Evolutionary conservation across 2,888 invertebrate genomes (phyloP).

Genomic region (Drosophila yooni): DNA sequence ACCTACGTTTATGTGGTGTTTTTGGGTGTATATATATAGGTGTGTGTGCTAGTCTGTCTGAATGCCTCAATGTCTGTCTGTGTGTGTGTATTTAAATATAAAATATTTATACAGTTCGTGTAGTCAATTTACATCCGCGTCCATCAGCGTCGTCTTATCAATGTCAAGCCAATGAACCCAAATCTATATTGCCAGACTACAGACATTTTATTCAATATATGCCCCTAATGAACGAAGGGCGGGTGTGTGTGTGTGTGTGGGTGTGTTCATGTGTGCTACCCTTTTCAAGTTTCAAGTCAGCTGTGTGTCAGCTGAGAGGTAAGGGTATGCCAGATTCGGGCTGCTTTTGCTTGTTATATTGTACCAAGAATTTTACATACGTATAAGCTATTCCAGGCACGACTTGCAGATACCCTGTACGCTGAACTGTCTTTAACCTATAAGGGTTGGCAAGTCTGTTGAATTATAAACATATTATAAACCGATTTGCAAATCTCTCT

Average conservation of each 20-base stretch:
- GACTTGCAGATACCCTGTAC: background rate
- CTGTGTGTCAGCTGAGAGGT: conserved; percentile 9
- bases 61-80: conserved; percentile 11
- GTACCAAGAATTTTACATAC: conserved; percentile 6
- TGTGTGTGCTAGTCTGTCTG: conserved; percentile 14
- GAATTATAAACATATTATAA: too few relatives aligned
- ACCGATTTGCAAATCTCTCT: background rate
- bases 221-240: conserved; percentile 10
- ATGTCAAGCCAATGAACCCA: conserved; percentile 80
- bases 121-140: conserved; percentile 73
- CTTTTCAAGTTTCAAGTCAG: conserved; percentile 27
- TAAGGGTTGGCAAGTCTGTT: background rate
- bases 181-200: conserved; percentile 63
- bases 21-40: conserved; percentile 8
- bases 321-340: conserved; percentile 29
- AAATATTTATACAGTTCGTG: conserved; percentile 76
- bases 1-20: conserved; percentile 6
- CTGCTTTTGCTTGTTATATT: conserved; percentile 21
- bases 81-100: conserved; percentile 36
- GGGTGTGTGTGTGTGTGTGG: conserved; percentile 5
- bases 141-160: conserved; percentile 76
- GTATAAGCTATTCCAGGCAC: conserved; percentile 1
- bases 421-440: background rate
- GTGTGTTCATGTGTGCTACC: conserved; percentile 21
- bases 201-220: conserved; percentile 52